Percentiles rank a stretch among this genome's conserved stretches.
These are phyloP conservation scores for Phrynocephalus guinanensis DNA, from an alignment of 2,797 vertebrate genomes.

Conservation along the genomic window DNA sequence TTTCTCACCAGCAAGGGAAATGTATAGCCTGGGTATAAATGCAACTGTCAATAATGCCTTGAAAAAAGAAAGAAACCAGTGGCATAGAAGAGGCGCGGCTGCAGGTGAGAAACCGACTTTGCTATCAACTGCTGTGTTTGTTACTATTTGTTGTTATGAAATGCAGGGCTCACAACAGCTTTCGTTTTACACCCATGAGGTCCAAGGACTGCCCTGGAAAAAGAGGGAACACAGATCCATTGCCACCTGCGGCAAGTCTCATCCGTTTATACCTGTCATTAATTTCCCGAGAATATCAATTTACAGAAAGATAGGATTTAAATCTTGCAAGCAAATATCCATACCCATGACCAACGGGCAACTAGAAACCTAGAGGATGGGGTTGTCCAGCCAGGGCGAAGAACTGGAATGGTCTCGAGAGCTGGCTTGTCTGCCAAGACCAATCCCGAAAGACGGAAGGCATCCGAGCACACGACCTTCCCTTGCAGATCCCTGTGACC, in stretches of 20 bases:
- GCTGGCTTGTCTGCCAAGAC: not conserved
- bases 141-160: too few relatives aligned
- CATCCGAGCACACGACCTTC: not conserved
- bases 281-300: not conserved
- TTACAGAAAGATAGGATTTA: not conserved
- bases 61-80: too few relatives aligned
- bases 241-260: not conserved
- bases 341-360: not conserved
- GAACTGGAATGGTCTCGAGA: not conserved
- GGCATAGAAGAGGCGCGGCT: too few relatives aligned
- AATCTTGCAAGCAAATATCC: not conserved
- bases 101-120: too few relatives aligned
- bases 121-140: too few relatives aligned
- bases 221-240: not conserved
- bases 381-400: not conserved
- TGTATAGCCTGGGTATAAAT: too few relatives aligned
- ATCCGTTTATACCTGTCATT: not conserved
- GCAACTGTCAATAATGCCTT: too few relatives aligned
- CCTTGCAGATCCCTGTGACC: too few relatives aligned
- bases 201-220: too few relatives aligned
- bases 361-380: not conserved
- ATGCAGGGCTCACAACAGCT: too few relatives aligned
- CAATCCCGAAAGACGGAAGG: not conserved
- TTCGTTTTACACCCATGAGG: too few relatives aligned
- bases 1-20: too few relatives aligned